Evolutionary conservation across 2,888 invertebrate species (phyloP), one percentile per base, ranked within the genome.

Genomic region (Meteorus colon): DNA sequence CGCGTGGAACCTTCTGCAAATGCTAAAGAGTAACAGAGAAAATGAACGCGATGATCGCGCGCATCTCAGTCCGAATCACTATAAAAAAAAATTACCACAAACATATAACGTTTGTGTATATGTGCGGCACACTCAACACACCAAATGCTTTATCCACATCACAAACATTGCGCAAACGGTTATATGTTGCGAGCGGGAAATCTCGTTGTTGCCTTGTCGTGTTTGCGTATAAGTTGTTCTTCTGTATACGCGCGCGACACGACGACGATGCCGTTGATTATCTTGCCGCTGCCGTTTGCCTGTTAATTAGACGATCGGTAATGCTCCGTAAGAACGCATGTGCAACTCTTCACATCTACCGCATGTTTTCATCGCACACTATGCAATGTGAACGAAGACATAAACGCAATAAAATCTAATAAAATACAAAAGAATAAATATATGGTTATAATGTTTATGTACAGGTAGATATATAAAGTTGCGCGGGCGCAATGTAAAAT

Each of bases 291-390:
- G n/a, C 31, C 62, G 31, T 14, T 19, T 60, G 59, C n/a, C 62
- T 62, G 62, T 65, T 65, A 65, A 65, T 65, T 65, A 65, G 65
- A 65, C 65, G 65, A 65, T 65, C 65, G 41, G 55, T 41, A 65
- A 65, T 65, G 65, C 31, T 34, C 3, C 41, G 19, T 19, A 55
- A 55, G 10, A 55, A 19, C 19, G 55, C 19, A 24, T 19, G 19
- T 55, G 19, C n/a, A 8, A 24, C 34, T 8, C 24, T 12, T 6
- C 19, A 65, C 62, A 31, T 62, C 10, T 62, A 31, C 29, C 27
- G 62, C 29, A 62, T 62, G 62, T 31, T 62, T 62, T 62, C 62
- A 62, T 62, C 62, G 16, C 16, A 14, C 27, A 6, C 14, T 29
- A n/a, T 29, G 16, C 29, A 1, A 24, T 37, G 65, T 41, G 65